phyloP scores from a whole-genome alignment of 2,113 vertebrate genomes.

The Puntigrus tetrazona region DNA sequence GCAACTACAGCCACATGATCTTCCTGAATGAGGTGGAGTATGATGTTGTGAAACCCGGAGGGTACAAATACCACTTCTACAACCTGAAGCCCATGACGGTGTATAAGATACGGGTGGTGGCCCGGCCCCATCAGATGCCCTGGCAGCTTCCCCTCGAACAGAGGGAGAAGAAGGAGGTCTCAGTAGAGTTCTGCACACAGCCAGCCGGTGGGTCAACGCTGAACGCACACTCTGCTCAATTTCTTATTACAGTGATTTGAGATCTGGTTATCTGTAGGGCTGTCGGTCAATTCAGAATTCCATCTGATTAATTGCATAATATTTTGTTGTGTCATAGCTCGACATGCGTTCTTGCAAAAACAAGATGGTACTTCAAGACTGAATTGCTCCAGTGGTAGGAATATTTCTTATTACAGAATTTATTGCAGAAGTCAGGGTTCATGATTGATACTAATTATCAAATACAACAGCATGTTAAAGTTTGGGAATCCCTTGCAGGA shows the following conservation, averaged over 20 bases:
- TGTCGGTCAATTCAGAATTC: not conserved
- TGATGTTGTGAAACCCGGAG: constrained; percentile 86
- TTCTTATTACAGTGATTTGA: not conserved
- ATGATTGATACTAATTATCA: not conserved
- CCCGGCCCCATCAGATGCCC: constrained; percentile 95
- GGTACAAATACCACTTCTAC: constrained; percentile 91
- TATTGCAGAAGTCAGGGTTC: not conserved
- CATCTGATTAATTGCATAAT: constrained; percentile 10
- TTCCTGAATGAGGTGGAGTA: constrained; percentile 93
- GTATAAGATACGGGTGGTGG: constrained; percentile 90
- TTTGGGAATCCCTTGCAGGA: no score
- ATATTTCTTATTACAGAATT: not conserved
- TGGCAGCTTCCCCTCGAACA: constrained; percentile 97
- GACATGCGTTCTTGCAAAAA: constrained; percentile 8
- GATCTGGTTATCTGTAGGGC: not conserved
- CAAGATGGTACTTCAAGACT: constrained; percentile 26
- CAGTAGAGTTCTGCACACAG: constrained; percentile 91
- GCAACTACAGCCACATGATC: constrained; percentile 94
- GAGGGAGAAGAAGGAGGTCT: constrained; percentile 90
- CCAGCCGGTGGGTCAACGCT: constrained; percentile 85
- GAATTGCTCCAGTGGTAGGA: constrained; percentile 26
- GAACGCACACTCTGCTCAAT: not conserved
- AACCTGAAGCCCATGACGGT: constrained; percentile 89
- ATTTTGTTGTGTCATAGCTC: constrained; percentile 2
- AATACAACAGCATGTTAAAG: no score